Base-by-base conservation (phyloP, 2,888 invertebrate genomes). In the Pteria penguin region DNA sequence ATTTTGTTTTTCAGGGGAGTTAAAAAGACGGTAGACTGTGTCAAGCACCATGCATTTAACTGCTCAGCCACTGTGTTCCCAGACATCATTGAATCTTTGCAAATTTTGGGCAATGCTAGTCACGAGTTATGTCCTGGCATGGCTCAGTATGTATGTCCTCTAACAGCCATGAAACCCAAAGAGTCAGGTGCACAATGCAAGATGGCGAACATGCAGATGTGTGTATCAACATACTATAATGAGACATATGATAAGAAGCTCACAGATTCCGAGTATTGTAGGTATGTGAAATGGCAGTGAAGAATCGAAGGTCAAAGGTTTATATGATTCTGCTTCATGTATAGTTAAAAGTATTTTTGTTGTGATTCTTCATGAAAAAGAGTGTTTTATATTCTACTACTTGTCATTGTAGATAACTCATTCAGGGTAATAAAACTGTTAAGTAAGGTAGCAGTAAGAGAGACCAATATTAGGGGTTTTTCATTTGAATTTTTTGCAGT, bases 51-150 rank as follows among this genome's bases (percentile, higher is more conserved):
- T 72, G 54, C 45, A 29, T 31, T 11, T 18, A 62, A 61, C 72
- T 76, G 76, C 45, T 36, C 72, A 14, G 68, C 24, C 22, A 2
- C 33, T 29, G 68, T 72, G 18, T 29, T 72, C 32, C 4, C 67
- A 4, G 32, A 72, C 26, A 36, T 76, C 3, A 52, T 18, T 18
- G 67, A 76, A 24, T 31, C 65, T 22, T 27, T 76, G 18, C 26
- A 63, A 29, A 32, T 76, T 45, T 29, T 76, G 29, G 76, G 76
- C 33, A 76, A 76, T 58, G 22, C 33, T 22, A 68, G 72, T 26
- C 55, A 72, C 32, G 29, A 57, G 3, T 68, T 26, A n/a, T 76
- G 76, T 26, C 76, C 76, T 2, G 57, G 66, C 8, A 29, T 55
- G 27, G 36, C 67, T 8, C 24, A 36, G 5, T 26, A 22, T 3